phyloP scores from a whole-genome alignment of 2,797 vertebrate species.

The Syndactyla subalaris region DNA sequence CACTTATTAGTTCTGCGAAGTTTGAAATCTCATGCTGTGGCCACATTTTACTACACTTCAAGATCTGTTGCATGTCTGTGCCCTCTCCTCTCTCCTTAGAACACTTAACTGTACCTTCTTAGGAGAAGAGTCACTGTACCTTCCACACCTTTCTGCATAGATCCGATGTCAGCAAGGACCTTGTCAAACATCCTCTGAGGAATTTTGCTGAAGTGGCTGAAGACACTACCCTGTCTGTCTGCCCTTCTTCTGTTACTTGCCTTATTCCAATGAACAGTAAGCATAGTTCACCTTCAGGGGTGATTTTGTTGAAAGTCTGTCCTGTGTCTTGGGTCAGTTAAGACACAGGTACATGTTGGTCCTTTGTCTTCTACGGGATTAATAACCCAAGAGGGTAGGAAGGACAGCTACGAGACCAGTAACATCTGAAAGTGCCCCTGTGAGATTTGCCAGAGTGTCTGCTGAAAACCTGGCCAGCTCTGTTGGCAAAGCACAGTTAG shows the following conservation, averaged over 20 bases:
- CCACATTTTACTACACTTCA: background rate
- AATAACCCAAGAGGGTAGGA: background rate
- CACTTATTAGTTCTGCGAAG: fast-evolving
- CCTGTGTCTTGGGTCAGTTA: background rate
- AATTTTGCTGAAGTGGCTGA: constrained; percentile 33
- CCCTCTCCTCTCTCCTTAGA: background rate
- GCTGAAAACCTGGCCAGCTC: background rate
- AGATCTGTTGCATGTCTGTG: background rate
- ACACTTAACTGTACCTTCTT: background rate
- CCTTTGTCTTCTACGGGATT: background rate
- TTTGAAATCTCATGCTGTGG: background rate
- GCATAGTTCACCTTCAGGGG: fast-evolving
- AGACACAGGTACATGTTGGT: background rate
- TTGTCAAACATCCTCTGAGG: background rate
- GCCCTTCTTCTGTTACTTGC: constrained; percentile 42
- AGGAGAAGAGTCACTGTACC: background rate
- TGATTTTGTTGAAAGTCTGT: background rate
- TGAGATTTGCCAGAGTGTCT: background rate
- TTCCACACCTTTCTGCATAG: background rate
- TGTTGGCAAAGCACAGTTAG: background rate
- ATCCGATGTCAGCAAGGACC: background rate
- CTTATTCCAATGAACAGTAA: background rate
- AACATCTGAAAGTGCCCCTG: background rate
- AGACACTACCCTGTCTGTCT: background rate
- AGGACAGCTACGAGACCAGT: background rate